phyloP scores from a whole-genome alignment of 2,797 vertebrate genomes.

The Alca torda region DNA sequence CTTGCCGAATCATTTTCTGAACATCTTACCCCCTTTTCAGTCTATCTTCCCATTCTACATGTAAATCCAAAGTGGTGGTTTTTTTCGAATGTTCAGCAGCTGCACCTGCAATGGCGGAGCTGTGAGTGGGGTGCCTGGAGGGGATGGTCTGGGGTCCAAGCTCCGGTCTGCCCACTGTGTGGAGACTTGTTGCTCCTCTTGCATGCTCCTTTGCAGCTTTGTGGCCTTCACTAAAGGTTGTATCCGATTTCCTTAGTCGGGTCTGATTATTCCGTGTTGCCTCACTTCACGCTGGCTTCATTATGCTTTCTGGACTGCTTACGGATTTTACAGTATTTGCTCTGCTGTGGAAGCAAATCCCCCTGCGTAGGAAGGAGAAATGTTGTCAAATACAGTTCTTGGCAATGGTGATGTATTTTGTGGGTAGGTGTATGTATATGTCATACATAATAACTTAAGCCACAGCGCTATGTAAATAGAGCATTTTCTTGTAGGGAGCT shows the following conservation, averaged over 20 bases:
- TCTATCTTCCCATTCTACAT: neutral
- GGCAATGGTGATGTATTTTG: neutral
- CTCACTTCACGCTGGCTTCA: neutral
- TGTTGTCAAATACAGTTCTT: neutral
- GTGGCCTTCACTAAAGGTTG: neutral
- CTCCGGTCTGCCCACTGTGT: accelerated
- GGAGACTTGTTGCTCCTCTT: too few species aligned
- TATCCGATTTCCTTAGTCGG: neutral
- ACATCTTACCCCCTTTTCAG: neutral
- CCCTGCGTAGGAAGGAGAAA: neutral
- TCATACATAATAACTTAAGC: neutral
- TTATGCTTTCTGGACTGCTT: neutral
- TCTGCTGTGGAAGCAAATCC: neutral
- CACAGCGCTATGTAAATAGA: neutral
- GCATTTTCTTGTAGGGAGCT: neutral
- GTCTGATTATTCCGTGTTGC: neutral
- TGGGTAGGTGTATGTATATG: neutral
- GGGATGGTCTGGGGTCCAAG: accelerated
- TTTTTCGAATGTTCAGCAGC: neutral
- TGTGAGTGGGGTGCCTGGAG: neutral
- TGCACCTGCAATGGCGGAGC: neutral
- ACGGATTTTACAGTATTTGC: neutral
- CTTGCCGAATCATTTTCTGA: neutral
- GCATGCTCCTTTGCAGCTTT: neutral
- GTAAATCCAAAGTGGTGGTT: accelerated